Conservation (phyloP, 2,113 vertebrate species). For the Cardinalis cardinalis region DNA sequence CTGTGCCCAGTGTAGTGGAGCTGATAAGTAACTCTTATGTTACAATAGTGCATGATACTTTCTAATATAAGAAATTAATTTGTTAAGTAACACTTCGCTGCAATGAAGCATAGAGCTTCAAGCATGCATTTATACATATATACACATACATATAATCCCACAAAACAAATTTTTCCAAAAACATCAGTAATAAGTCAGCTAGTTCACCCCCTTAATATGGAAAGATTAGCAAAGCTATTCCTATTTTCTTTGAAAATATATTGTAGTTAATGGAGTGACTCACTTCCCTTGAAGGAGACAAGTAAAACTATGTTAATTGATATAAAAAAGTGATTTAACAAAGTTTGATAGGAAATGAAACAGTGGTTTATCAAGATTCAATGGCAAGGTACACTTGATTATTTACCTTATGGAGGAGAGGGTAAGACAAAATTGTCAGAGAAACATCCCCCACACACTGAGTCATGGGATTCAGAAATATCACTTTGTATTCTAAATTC, state of each 20-base stretch:
- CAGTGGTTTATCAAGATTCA: background rate
- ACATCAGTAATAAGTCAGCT: background rate
- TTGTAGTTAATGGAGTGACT: background rate
- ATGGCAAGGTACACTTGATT: background rate
- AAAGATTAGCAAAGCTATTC: background rate
- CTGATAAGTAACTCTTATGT: background rate
- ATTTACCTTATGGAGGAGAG: background rate
- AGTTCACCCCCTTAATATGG: background rate
- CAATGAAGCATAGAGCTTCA: background rate
- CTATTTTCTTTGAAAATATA: background rate
- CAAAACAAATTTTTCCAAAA: background rate
- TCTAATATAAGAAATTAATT: background rate
- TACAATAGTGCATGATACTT: background rate
- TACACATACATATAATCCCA: background rate
- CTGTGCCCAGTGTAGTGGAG: fast-evolving
- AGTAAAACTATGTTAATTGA: background rate
- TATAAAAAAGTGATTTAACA: background rate
- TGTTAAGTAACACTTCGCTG: background rate
- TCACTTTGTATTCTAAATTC: background rate
- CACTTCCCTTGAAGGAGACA: background rate
- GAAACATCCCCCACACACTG: background rate
- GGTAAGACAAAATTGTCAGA: background rate
- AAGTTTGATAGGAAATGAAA: background rate
- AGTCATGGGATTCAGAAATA: background rate
- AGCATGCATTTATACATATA: background rate